These are phyloP conservation scores for Cyanoderma ruficeps DNA, from an alignment of 2,113 vertebrate species.

Conservation along the genomic window DNA sequence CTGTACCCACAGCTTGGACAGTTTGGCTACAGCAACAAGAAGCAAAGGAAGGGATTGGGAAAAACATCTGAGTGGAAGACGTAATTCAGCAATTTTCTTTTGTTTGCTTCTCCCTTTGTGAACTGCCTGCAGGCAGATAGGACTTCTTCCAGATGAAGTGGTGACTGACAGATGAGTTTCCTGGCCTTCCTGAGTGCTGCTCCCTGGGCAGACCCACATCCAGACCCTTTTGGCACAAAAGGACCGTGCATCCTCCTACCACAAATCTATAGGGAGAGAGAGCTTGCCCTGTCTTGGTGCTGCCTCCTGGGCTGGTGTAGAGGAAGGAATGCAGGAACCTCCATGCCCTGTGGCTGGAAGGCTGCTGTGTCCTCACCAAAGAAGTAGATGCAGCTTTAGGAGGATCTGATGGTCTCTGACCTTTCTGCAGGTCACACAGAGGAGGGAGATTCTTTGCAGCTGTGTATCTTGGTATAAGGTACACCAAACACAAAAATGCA, in stretches of 20 bases:
- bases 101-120: background rate
- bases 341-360: accelerated
- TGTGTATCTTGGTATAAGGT: background rate
- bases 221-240: accelerated
- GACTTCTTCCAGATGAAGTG: background rate
- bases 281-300: background rate
- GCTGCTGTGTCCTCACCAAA: accelerated
- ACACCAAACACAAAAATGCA: background rate
- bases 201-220: background rate
- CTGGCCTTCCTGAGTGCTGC: background rate
- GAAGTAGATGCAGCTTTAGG: background rate
- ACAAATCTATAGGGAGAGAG: background rate
- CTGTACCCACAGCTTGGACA: accelerated
- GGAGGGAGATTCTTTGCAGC: background rate
- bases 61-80: background rate
- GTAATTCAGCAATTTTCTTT: background rate
- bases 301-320: background rate
- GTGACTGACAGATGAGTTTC: background rate
- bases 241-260: background rate
- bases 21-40: background rate
- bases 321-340: background rate
- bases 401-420: background rate
- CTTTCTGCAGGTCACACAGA: background rate
- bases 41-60: background rate
- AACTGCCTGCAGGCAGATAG: background rate